phyloP scores from a whole-genome alignment of 2,113 vertebrate species.

The Dermatemys mawii region DNA sequence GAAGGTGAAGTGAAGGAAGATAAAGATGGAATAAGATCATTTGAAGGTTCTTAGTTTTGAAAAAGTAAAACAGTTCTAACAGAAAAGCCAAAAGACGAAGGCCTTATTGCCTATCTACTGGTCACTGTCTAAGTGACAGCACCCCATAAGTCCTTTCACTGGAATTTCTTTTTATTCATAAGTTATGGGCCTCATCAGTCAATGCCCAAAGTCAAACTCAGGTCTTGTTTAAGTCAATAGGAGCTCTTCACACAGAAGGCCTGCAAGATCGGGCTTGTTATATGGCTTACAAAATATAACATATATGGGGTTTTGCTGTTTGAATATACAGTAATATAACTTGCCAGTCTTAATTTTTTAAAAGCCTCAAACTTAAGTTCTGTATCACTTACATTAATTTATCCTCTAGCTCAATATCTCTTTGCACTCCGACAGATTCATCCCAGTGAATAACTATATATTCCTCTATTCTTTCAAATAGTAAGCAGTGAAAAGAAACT shows the following conservation, averaged over 20 bases:
- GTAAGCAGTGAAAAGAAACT: background rate
- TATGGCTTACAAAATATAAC: background rate
- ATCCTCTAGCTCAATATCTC: background rate
- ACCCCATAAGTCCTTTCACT: background rate
- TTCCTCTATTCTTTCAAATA: background rate
- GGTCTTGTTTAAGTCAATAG: background rate
- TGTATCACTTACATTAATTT: background rate
- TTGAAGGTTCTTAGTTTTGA: too few relatives aligned
- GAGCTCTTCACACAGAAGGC: background rate
- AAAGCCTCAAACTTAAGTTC: background rate
- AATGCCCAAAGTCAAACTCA: background rate
- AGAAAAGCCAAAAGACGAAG: background rate
- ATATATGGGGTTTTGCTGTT: background rate
- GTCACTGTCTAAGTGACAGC: rapidly evolving
- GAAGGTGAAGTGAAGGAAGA: background rate
- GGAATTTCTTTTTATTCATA: rapidly evolving
- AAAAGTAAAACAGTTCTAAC: too few relatives aligned
- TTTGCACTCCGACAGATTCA: background rate
- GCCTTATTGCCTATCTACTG: background rate
- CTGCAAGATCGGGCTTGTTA: background rate
- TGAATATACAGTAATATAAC: background rate
- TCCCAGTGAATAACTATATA: background rate
- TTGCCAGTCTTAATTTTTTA: background rate
- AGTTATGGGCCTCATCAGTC: background rate
- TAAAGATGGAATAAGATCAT: background rate